Evolutionary conservation across 2,113 vertebrate genomes (phyloP), one percentile per base, ranked within the genome.

Genomic region (Chloropsis hardwickii): DNA sequence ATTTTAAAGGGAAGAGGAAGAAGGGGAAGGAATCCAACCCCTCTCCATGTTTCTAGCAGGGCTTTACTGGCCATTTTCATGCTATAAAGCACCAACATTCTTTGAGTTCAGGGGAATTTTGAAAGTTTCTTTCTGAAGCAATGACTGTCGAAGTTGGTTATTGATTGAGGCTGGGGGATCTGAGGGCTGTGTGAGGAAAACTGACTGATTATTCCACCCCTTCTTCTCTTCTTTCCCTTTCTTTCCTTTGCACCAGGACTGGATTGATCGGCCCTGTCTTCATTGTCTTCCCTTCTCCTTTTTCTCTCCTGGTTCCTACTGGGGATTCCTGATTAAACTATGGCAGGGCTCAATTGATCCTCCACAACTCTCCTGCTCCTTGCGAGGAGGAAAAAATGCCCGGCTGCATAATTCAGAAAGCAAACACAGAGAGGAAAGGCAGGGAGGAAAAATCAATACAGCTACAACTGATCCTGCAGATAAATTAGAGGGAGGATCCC

Each of bases 241-340:
- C 91, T 88, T 85, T 90, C 87, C 86, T 92, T 71, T 87, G 89
- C 94, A 45, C 82, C 48, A 3, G 45, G 51, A 93, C 81, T 58
- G 85, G 94, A 91, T 97, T 97, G 95, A 97, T 97, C 86, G 88
- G 88, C 84, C 94, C 91, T 3, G 40, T 58, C 89, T 97, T 96
- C 96, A 96, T 95, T 97, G 96, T 95, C 80, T 94, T 66, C 86
- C 65, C 80, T 76, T 95, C 94, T 94, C 86, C 94, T 96, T 95
- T 94, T 92, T 91, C 90, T 96, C 95, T 90, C 69, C 92, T 60
- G 56, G 89, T 85, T 91, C 81, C 96, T 95, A 94, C 91, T 95
- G 97, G 96, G 97, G 94, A 96, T 97, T 97, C 96, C 97, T 94
- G 96, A 97, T 96, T 96, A 97, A 97, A 97, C 97, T 96, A 91